Evolutionary conservation across 2,113 vertebrate species (phyloP).

Genomic region (Peromyscus leucopus): DNA sequence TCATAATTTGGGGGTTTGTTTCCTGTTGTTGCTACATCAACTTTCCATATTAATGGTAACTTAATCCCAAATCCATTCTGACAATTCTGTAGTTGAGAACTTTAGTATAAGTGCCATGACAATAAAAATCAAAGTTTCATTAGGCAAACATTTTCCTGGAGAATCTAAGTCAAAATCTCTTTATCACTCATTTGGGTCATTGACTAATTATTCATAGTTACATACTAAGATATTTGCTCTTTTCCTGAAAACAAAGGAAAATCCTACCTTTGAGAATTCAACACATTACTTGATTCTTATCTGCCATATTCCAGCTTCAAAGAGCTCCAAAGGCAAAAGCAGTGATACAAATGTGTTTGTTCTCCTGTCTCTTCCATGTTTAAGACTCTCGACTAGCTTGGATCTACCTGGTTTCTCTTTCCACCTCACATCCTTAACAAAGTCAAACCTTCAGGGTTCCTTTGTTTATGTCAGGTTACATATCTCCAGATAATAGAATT

Average conservation of each 20-base stretch:
- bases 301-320: background rate
- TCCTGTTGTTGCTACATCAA: background rate
- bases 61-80: background rate
- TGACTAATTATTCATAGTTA: background rate
- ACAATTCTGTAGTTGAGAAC: background rate
- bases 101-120: fast-evolving
- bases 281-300: background rate
- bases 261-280: background rate
- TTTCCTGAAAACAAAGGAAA: background rate
- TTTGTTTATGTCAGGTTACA: background rate
- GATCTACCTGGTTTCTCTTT: background rate
- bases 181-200: background rate
- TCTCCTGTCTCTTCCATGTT: background rate
- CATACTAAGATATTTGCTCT: background rate
- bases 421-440: background rate
- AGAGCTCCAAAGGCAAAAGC: background rate
- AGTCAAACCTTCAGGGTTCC: background rate
- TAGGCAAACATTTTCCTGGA: no score
- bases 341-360: no score
- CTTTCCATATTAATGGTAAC: background rate
- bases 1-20: background rate
- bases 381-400: background rate
- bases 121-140: background rate
- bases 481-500: background rate
- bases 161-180: background rate